Base-by-base conservation (phyloP, 2,888 invertebrate species). In the Parochlus steinenii region DNA sequence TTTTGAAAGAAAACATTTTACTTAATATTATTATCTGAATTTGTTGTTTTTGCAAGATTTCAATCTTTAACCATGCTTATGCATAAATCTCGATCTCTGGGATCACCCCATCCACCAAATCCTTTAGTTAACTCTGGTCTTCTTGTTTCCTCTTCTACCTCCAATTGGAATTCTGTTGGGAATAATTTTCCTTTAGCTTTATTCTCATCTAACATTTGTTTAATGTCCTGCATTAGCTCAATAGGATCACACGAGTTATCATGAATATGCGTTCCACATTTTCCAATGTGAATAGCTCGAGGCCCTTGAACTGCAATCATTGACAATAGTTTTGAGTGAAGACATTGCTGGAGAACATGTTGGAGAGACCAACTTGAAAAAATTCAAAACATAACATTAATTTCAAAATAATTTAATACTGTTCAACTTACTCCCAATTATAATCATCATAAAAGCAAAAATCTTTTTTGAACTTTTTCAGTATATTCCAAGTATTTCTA, bases 291-390 rank as follows among this genome's bases (percentile, higher is more conserved):
- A 50, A 69, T 66, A 25, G 72, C 66, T 36, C 72, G 49, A 2
- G 71, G 66, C 4, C 65, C 63, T 14, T 14, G 74, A 45, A 85
- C 69, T n/a, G n/a, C n/a, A 56, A 90, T 74, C 3, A 85, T 79
- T 44, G 74, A 73, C 41, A 90, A 68, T 44, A 76, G 76, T 19
- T 33, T 25, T 2, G 25, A 44, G 63, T 63, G 47, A 64, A 53
- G 40, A 62, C 58, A 47, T 69, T 54, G 23, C 65, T 62, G 41
- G 55, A 56, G 42, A 68, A 51, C 40, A 47, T 47, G 22, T 47
- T 43, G 5, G 40, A 33, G 24, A 46, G 38, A 19, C 17, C n/a
- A n/a, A n/a, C n/a, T n/a, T n/a, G n/a, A n/a, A n/a, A n/a, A n/a
- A n/a, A n/a, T n/a, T n/a, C n/a, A n/a, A n/a, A n/a, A n/a, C n/a